Percentiles rank a stretch among this genome's conserved stretches.
Conservation (phyloP, 1,140 invertebrate species). For the Luehdorfia chinensis region DNA sequence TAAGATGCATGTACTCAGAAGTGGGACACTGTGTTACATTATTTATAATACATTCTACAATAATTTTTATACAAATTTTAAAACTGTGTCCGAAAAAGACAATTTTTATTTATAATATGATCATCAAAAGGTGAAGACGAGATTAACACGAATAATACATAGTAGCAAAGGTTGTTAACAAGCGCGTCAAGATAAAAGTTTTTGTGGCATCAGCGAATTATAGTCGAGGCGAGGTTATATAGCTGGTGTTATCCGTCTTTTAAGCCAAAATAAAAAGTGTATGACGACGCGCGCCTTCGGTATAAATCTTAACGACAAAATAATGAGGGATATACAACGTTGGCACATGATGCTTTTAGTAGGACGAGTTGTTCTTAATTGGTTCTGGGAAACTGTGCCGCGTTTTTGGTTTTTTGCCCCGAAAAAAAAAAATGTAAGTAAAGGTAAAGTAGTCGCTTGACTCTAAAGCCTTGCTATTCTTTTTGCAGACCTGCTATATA, state of each 20-base stretch:
- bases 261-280: constrained; percentile 6
- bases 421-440: constrained; percentile 11
- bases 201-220: too few relatives aligned
- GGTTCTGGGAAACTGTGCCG: constrained; percentile 37
- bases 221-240: neutral
- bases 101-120: too few relatives aligned
- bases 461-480: constrained; percentile 6
- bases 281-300: constrained; percentile 20
- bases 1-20: too few relatives aligned
- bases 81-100: too few relatives aligned
- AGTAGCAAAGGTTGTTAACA: too few relatives aligned
- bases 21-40: too few relatives aligned
- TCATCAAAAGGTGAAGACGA: too few relatives aligned
- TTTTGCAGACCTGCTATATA: constrained; percentile 16
- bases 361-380: constrained; percentile 45
- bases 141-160: too few relatives aligned
- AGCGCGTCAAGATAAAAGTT: too few relatives aligned
- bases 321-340: constrained; percentile 36
- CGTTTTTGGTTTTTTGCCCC: constrained; percentile 20
- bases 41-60: too few relatives aligned
- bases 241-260: neutral
- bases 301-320: constrained; percentile 55
- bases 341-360: constrained; percentile 29
- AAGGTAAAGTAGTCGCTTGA: constrained; percentile 3
- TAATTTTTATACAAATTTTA: too few relatives aligned